Conservation (phyloP, 2,888 invertebrate species). For the Mantis religiosa region DNA sequence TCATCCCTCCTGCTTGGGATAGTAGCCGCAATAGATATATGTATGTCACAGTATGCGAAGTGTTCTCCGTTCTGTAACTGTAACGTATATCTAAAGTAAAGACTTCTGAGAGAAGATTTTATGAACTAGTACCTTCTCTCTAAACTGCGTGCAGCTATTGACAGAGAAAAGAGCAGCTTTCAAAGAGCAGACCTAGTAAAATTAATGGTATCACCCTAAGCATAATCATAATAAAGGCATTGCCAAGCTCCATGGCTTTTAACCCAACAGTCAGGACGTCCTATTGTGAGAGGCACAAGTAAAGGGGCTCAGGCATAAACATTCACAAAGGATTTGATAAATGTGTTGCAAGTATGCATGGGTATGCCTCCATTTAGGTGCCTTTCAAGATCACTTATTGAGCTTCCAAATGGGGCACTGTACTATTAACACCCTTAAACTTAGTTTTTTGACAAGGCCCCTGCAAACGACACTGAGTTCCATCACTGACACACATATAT, state of each 20-base stretch:
- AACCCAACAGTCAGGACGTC: not conserved
- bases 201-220: constrained; percentile 7
- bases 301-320: not conserved
- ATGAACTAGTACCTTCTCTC: not conserved
- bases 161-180: not conserved
- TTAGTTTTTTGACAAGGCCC: not conserved
- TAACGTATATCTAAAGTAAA: not conserved
- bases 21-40: no score
- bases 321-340: not conserved
- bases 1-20: no score
- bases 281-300: not conserved
- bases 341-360: not conserved
- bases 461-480: not conserved
- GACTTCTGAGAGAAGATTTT: not conserved
- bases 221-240: not conserved
- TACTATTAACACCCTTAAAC: not conserved
- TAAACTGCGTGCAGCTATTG: not conserved
- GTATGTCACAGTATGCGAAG: no score
- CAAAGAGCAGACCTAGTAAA: not conserved
- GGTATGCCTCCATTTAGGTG: not conserved
- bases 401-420: not conserved
- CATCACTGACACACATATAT: no score
- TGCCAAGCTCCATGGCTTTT: not conserved
- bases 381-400: not conserved
- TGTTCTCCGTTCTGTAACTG: no score